Percentiles rank a stretch among this genome's conserved stretches.
Conservation (phyloP, 2,888 invertebrate genomes). For the Piscicola geometra region DNA sequence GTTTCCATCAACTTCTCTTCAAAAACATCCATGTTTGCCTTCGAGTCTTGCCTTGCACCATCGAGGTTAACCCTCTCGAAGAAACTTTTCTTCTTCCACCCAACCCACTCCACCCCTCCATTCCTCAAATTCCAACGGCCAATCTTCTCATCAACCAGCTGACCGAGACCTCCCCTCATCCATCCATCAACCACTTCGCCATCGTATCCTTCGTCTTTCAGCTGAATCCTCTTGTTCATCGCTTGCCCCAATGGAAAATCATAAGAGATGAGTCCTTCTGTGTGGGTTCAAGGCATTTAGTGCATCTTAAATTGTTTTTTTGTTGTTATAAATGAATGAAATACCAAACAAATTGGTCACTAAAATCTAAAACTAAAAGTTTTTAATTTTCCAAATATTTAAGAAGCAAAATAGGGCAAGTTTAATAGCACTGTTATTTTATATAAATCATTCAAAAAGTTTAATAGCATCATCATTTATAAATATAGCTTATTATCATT, state of each 20-base stretch:
- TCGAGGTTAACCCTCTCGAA: too few relatives aligned
- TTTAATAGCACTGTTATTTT: too few relatives aligned
- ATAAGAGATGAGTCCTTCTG: constrained; percentile 79
- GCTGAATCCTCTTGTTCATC: constrained; percentile 72
- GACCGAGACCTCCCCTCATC: constrained; percentile 74
- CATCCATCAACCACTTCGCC: constrained; percentile 62
- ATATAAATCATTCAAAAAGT: too few relatives aligned
- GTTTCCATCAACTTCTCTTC: too few relatives aligned
- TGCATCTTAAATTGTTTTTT: not conserved
- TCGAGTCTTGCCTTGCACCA: too few relatives aligned
- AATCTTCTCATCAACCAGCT: constrained; percentile 72
- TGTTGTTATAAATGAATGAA: not conserved
- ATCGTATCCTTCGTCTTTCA: constrained; percentile 79
- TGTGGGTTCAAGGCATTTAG: not conserved
- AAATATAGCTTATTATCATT: too few relatives aligned
- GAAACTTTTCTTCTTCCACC: constrained; percentile 68
- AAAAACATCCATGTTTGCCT: not conserved
- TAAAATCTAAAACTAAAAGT: not conserved
- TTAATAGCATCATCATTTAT: too few relatives aligned
- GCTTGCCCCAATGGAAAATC: constrained; percentile 82
- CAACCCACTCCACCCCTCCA: constrained; percentile 76
- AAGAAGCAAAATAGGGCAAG: not conserved
- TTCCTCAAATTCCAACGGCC: constrained; percentile 70
- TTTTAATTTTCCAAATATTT: not conserved
- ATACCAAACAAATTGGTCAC: not conserved